These are phyloP conservation scores for Patella vulgata DNA, from an alignment of 1,140 invertebrate genomes.

Conservation along the genomic window DNA sequence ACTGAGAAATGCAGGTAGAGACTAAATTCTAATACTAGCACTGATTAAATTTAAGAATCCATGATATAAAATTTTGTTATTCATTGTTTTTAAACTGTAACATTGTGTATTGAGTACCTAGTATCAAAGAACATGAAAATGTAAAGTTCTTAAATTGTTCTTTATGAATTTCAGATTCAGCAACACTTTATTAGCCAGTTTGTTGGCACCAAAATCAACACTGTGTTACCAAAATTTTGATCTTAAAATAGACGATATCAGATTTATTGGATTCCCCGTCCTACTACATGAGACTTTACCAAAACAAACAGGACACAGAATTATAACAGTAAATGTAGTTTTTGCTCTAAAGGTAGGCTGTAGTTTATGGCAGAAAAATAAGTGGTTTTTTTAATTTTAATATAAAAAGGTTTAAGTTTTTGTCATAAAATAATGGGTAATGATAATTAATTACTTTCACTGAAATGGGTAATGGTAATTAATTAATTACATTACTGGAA, in stretches of 20 bases:
- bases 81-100: too few relatives aligned
- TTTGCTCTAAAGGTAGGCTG: constrained; percentile 80
- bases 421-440: too few relatives aligned
- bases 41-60: too few relatives aligned
- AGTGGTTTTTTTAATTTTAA: neutral
- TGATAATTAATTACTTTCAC: too few relatives aligned
- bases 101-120: constrained; percentile 8
- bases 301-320: constrained; percentile 63
- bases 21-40: too few relatives aligned
- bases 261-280: constrained; percentile 93
- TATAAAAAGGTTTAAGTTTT: too few relatives aligned
- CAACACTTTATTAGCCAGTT: constrained; percentile 79
- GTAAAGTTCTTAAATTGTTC: constrained; percentile 9
- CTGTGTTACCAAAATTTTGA: constrained; percentile 81
- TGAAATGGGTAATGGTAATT: too few relatives aligned
- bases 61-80: too few relatives aligned
- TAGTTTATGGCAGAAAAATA: neutral
- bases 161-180: constrained; percentile 43
- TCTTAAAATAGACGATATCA: constrained; percentile 93
- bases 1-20: too few relatives aligned
- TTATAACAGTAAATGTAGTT: constrained; percentile 89
- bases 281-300: too few relatives aligned
- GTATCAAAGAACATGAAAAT: neutral
- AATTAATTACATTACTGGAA: too few relatives aligned
- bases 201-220: constrained; percentile 87